These are phyloP conservation scores for Oreochromis niloticus DNA, from an alignment of 2,113 vertebrate species.

Conservation along the genomic window DNA sequence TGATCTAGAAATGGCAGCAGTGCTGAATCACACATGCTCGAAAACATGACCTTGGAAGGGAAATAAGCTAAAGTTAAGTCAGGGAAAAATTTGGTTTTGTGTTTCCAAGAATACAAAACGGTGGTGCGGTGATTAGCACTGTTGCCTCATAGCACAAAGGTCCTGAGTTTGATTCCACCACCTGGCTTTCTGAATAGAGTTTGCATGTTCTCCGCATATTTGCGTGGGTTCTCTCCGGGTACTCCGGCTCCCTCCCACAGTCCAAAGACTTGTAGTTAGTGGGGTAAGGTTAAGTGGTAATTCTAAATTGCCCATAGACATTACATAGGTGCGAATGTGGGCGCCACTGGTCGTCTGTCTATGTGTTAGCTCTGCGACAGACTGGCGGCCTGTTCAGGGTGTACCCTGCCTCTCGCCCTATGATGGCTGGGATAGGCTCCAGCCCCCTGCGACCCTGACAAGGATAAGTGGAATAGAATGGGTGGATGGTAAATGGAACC, in stretches of 20 bases:
- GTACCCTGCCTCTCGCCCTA: background rate
- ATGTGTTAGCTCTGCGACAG: background rate
- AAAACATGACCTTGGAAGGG: background rate
- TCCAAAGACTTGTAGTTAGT: background rate
- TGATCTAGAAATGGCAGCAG: background rate
- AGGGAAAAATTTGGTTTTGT: background rate
- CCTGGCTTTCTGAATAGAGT: background rate
- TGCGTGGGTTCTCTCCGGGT: accelerated
- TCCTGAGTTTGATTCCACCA: background rate
- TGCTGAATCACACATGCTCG: background rate
- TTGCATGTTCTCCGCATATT: background rate
- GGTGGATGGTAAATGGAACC: background rate
- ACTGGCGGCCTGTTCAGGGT: background rate
- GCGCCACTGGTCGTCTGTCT: accelerated
- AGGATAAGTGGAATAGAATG: background rate
- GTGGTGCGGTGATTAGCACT: background rate
- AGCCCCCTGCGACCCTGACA: background rate
- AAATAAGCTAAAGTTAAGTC: background rate
- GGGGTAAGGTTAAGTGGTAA: background rate
- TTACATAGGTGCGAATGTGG: background rate
- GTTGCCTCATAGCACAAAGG: background rate
- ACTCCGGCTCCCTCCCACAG: background rate
- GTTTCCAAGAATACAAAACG: background rate
- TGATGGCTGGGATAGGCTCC: background rate
- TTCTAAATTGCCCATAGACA: background rate